Evolutionary conservation across 2,113 vertebrate genomes (phyloP).

Genomic region (Scomber colias): DNA sequence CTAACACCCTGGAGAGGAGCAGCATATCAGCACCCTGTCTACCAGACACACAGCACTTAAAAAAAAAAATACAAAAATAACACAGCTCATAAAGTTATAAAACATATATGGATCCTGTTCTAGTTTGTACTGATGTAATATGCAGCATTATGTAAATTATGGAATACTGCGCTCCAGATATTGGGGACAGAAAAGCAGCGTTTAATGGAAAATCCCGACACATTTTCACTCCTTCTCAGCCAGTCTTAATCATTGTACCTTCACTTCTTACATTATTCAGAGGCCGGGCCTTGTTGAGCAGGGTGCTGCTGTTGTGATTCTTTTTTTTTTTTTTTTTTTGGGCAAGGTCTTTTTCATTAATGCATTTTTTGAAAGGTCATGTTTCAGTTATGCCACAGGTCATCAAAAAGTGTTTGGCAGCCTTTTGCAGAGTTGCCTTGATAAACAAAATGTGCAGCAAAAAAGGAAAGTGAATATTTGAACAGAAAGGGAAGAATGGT

Average conservation of each 20-base stretch:
- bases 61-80: constrained; percentile 53
- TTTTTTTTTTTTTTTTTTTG: background rate
- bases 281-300: constrained; percentile 31
- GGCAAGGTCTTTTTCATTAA: constrained; percentile 32
- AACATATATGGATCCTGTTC: constrained; percentile 74
- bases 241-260: constrained; percentile 34
- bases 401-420: background rate
- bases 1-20: constrained; percentile 66
- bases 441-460: background rate
- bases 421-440: background rate
- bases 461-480: background rate
- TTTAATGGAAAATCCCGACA: constrained; percentile 63
- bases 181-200: constrained; percentile 54
- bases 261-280: constrained; percentile 63
- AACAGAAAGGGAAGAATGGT: background rate
- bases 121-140: constrained; percentile 77
- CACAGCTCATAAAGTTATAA: constrained; percentile 75
- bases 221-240: constrained; percentile 57
- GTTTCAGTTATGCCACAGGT: constrained; percentile 15
- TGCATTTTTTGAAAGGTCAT: constrained; percentile 33
- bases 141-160: constrained; percentile 79
- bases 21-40: constrained; percentile 29
- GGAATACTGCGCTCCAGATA: constrained; percentile 40
- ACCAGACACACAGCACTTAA: constrained; percentile 38
- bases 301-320: constrained; percentile 44